Conservation (phyloP, 2,888 invertebrate species). For the Drosophila kambysellisi region DNA sequence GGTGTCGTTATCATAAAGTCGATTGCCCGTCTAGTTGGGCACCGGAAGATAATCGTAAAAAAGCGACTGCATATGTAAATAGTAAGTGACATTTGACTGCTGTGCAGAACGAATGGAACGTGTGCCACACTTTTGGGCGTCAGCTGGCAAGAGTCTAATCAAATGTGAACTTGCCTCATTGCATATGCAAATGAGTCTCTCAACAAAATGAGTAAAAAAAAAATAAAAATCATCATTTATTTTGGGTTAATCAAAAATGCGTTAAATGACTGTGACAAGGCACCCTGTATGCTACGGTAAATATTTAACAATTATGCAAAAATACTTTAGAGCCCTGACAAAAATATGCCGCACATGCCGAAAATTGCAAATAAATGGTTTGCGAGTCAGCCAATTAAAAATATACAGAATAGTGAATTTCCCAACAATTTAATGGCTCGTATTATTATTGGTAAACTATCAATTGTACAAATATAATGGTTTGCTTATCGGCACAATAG, state of each 20-base stretch:
- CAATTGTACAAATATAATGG: background rate
- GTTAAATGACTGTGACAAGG: background rate
- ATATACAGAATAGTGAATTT: slow-evolving; percentile 2
- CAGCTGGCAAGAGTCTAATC: slow-evolving; percentile 49
- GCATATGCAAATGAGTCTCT: slow-evolving; percentile 42
- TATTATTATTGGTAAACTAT: background rate
- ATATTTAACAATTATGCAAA: slow-evolving; percentile 59
- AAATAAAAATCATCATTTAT: slow-evolving; percentile 7
- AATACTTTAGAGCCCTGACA: slow-evolving; percentile 21
- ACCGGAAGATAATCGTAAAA: slow-evolving; percentile 44
- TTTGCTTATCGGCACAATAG: too few species aligned
- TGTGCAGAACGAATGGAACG: slow-evolving; percentile 5
- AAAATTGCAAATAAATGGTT: slow-evolving; percentile 22
- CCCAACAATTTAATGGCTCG: background rate
- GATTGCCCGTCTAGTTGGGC: slow-evolving; percentile 42
- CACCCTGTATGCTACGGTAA: slow-evolving; percentile 51
- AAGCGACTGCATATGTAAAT: slow-evolving; percentile 51
- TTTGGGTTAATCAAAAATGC: slow-evolving; percentile 14
- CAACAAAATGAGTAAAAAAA: slow-evolving; percentile 4
- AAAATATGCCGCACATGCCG: slow-evolving; percentile 8
- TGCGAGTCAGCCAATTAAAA: slow-evolving; percentile 25
- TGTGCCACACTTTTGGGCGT: slow-evolving; percentile 21
- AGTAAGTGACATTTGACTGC: slow-evolving; percentile 38
- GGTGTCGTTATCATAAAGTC: slow-evolving; percentile 60
- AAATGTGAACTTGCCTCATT: slow-evolving; percentile 17